A percentile compares a stretch with the other conserved stretches of the same genome.
These are phyloP conservation scores for Apostichopus parvimensis DNA, from an alignment of 35 echinoderm and acorn worm genomes.

Conservation along the genomic window DNA sequence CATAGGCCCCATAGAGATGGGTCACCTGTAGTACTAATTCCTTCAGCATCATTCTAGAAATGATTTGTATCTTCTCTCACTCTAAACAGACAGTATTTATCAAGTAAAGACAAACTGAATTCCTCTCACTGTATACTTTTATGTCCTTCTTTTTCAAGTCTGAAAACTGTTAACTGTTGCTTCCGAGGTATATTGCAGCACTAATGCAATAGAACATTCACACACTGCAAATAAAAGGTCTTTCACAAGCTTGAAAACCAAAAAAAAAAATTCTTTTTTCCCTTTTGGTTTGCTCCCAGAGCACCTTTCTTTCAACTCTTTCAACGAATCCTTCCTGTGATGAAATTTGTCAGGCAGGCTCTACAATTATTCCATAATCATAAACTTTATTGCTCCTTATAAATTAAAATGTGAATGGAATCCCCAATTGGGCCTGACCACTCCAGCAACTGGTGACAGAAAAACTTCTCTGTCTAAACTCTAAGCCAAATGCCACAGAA, in stretches of 20 bases:
- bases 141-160: too few species aligned
- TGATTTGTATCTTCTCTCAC: background rate
- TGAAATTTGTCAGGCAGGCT: background rate
- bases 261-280: background rate
- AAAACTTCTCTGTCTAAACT: background rate
- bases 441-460: background rate
- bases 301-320: background rate
- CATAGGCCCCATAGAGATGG: conserved; percentile 44
- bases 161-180: too few species aligned
- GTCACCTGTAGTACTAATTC: conserved; percentile 43
- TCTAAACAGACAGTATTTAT: background rate
- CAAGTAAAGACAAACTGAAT: too few species aligned
- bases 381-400: background rate
- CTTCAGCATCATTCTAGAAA: conserved; percentile 30
- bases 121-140: too few species aligned
- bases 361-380: background rate
- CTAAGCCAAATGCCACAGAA: background rate
- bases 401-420: background rate
- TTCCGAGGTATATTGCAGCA: too few species aligned
- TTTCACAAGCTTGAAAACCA: background rate
- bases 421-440: background rate
- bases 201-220: too few species aligned
- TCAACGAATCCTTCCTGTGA: conserved; percentile 1
- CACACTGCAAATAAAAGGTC: too few species aligned
- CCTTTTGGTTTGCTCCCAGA: background rate